phyloP scores from a whole-genome alignment of 2,888 invertebrate species.

The Eupithecia inturbata region DNA sequence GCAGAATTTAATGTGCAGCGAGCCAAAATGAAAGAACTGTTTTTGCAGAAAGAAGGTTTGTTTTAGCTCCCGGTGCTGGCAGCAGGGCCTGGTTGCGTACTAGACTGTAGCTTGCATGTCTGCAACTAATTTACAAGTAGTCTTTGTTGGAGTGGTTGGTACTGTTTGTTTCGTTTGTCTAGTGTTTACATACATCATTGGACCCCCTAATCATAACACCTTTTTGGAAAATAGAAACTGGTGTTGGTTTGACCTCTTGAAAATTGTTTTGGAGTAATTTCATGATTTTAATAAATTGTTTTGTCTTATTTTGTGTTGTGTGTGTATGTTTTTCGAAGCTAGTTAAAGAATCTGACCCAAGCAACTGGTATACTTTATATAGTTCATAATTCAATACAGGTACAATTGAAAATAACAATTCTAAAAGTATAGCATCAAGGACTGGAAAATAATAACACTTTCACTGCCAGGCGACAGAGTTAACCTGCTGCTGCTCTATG shows the following conservation, averaged over 20 bases:
- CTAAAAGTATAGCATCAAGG: neutral
- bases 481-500: neutral
- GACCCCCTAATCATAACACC: neutral
- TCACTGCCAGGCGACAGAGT: neutral
- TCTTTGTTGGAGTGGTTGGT: constrained; percentile 38
- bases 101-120: constrained; percentile 43
- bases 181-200: constrained; percentile 13
- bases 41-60: constrained; percentile 96
- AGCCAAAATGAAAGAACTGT: constrained; percentile 96
- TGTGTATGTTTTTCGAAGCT: neutral
- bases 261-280: neutral
- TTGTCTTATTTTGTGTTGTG: neutral
- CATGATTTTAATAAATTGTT: neutral
- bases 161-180: constrained; percentile 24
- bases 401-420: neutral
- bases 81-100: constrained; percentile 43
- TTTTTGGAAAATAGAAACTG: constrained; percentile 3
- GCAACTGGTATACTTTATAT: neutral
- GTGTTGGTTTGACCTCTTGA: constrained; percentile 12
- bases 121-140: constrained; percentile 27
- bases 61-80: constrained; percentile 48
- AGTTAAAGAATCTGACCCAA: neutral
- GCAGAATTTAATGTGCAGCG: constrained; percentile 95
- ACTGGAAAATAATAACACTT: neutral
- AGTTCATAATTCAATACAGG: neutral